Base-by-base conservation (phyloP, 2,797 vertebrate species). In the Telmatherina bonti region DNA sequence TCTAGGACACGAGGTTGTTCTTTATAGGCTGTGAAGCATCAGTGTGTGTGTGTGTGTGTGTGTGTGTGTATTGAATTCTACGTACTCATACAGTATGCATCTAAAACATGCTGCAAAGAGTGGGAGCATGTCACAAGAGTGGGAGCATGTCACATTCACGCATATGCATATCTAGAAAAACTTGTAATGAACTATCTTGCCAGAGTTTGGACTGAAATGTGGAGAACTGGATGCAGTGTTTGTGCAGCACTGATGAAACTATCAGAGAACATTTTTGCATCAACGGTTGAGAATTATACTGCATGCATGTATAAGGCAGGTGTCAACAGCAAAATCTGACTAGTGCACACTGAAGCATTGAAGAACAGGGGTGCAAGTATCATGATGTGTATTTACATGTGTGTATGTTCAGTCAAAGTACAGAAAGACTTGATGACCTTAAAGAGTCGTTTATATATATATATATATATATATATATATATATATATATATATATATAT, bases 371-470 rank as follows among this genome's bases (percentile, higher is more conserved):
- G 31, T 43, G 26, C 62, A 49, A 31, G 26, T 67, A 41, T 78
- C 43, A 55, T 38, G 56, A 20, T 15, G 6, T 63, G 27, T 45
- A 13, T 60, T 33, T 54, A 30, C 58, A 20, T 62, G 29, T 52
- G 1, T 72, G 18, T 77, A 60, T 64, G 56, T 74, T 55, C 61
- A 43, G 65, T 53, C 69, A 51, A 53, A 60, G 30, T 47, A 60
- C 27, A 63, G 61, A 78, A 73, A 71, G 36, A 64, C 68, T 81
- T 77, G 33, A 72, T n/a, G n/a, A n/a, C n/a, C n/a, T n/a, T n/a
- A n/a, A n/a, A n/a, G n/a, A n/a, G n/a, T n/a, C n/a, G n/a, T n/a
- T n/a, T n/a, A n/a, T n/a, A n/a, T n/a, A n/a, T n/a, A n/a, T n/a
- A n/a, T n/a, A n/a, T n/a, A n/a, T n/a, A n/a, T n/a, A n/a, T n/a